A percentile compares a stretch with the other conserved stretches of the same genome.
These are phyloP conservation scores for Serripes groenlandicus DNA, from an alignment of 2,888 invertebrate genomes.

Conservation along the genomic window DNA sequence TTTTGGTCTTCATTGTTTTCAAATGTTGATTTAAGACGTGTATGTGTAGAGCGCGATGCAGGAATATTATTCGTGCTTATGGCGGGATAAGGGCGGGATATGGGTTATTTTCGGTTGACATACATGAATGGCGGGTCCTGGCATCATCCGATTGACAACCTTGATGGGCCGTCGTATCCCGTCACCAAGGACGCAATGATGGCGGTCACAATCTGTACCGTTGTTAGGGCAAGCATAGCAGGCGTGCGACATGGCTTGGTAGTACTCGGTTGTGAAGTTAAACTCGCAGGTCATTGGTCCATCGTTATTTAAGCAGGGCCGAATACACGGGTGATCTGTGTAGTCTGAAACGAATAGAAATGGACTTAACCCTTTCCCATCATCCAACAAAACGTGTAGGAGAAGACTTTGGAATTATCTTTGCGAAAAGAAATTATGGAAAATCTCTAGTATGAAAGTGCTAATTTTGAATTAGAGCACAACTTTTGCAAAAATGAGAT, in stretches of 20 bases:
- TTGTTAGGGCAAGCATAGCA: conserved; percentile 94
- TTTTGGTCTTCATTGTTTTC: too few species aligned
- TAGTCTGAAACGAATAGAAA: conserved; percentile 74
- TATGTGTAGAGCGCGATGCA: too few species aligned
- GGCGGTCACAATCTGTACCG: conserved; percentile 91
- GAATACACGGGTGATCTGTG: conserved; percentile 89
- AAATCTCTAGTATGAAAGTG: too few species aligned
- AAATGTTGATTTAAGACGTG: too few species aligned
- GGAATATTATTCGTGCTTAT: too few species aligned
- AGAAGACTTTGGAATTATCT: too few species aligned
- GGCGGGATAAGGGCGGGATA: too few species aligned
- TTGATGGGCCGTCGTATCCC: conserved; percentile 92
- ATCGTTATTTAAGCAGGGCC: conserved; percentile 89
- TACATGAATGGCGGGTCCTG: conserved; percentile 91
- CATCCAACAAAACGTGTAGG: too few species aligned
- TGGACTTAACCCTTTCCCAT: too few species aligned
- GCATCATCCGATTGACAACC: conserved; percentile 93
- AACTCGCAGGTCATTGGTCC: conserved; percentile 91
- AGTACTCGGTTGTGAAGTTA: conserved; percentile 92
- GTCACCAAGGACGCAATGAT: conserved; percentile 94
- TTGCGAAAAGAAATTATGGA: too few species aligned
- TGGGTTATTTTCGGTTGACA: conserved; percentile 40
- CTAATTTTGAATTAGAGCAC: too few species aligned
- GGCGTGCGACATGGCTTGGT: conserved; percentile 94
- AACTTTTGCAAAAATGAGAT: too few species aligned